Evolutionary conservation across 2,113 vertebrate genomes (phyloP).

Genomic region (Sinocyclocheilus grahami): DNA sequence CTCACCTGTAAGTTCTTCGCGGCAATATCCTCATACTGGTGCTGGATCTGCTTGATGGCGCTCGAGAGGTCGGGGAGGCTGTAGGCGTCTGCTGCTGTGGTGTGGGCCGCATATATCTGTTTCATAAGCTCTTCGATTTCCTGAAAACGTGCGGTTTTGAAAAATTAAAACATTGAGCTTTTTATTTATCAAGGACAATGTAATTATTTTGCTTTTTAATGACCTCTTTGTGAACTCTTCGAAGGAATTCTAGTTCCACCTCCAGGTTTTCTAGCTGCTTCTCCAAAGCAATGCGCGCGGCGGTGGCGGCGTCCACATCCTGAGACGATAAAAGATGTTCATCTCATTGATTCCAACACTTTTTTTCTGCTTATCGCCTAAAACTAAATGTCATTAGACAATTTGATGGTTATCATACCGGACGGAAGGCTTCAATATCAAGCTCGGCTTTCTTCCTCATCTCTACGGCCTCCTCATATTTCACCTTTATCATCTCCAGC

Average conservation of each 20-base stretch:
- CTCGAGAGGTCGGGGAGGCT: conserved; percentile 73
- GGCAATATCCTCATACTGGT: conserved; percentile 78
- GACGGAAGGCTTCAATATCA: conserved; percentile 77
- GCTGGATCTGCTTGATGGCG: conserved; percentile 83
- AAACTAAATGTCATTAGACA: neutral
- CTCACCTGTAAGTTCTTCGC: conserved; percentile 85
- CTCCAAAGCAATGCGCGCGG: conserved; percentile 68
- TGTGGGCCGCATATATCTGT: conserved; percentile 73
- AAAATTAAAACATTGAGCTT: conserved; percentile 30
- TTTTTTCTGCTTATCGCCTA: too few relatives aligned
- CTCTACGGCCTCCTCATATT: conserved; percentile 76
- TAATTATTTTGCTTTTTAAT: neutral
- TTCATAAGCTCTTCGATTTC: conserved; percentile 79
- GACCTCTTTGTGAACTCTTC: conserved; percentile 76
- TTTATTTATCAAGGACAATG: neutral
- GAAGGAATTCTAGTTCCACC: conserved; percentile 73
- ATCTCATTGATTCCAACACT: neutral
- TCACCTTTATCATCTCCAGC: conserved; percentile 72
- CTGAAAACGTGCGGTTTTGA: conserved; percentile 57
- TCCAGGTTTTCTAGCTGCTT: conserved; percentile 76
- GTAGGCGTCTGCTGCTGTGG: conserved; percentile 66
- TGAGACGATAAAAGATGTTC: conserved; percentile 43
- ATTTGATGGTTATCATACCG: conserved; percentile 62
- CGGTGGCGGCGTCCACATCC: conserved; percentile 72
- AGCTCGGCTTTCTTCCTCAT: conserved; percentile 75